Base-by-base conservation (phyloP, 2,797 vertebrate species). In the Lepilemur septentrionalis region DNA sequence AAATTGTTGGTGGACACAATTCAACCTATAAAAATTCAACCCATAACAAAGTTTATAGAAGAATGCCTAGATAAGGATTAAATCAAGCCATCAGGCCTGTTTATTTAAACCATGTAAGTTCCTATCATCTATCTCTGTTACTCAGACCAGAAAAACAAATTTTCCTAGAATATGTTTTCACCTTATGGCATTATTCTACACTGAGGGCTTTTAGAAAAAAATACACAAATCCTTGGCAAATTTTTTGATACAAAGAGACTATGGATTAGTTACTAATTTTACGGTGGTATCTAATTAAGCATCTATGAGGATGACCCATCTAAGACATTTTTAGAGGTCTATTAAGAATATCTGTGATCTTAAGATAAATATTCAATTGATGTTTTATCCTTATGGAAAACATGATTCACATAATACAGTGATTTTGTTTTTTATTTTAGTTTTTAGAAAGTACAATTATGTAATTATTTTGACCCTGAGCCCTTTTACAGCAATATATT, bases 81-180 rank as follows among this genome's bases (percentile, higher is more conserved):
- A 22, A n/a, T 59, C 1, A 43, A 46, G 23, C 3, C 7, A 46
- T 9, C 10, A 52, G 5, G 5, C 2, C 41, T 70, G 0, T 57
- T 2, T 55, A 23, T 5, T 14, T 48, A 30, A 80, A 15, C 12
- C 15, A 52, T n/a, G 2, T 7, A 28, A 57, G 1, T 25, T 72
- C 0, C 1, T 46, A 43, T 2, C 1, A 0, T 75, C 8, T 5
- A 5, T 32, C 7, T 15, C 12, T 61, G 43, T 91, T 10, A 63
- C 18, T 32, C 10, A 15, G 67, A 70, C 3, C 11, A 38, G 10
- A 43, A 57, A 88, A 55, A 83, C 5, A 78, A 25, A 10, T 46
- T 93, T 59, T 73, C 5, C 12, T 63, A 89, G 41, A 52, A 65
- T 61, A 13, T 38, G 15, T 72, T 93, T 95, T 92, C 7, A 86